Base-by-base conservation (phyloP, 2,888 invertebrate species). In the Eupithecia tripunctaria region DNA sequence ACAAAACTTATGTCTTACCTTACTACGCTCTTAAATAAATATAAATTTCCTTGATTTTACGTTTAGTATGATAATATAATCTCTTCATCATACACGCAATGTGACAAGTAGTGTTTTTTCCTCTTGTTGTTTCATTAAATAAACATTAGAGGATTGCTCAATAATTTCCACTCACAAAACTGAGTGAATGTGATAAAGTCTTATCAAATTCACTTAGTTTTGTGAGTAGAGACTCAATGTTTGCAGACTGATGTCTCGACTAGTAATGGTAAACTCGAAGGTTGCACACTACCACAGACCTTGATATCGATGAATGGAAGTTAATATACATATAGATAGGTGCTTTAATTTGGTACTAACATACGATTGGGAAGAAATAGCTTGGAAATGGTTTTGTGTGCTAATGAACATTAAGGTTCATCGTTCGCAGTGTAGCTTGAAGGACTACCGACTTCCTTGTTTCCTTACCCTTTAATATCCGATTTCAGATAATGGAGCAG, bases 121-220 rank as follows among this genome's bases (percentile, higher is more conserved):
- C 12, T 56, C 56, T 12, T 62, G 36, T 29, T 3, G 36, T 62
- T 63, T 63, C 62, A n/a, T 63, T n/a, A 63, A 63, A 21, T 63
- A 63, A n/a, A 63, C 62, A 63, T 36, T 36, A 36, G 18, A 18
- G 18, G 29, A 32, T 60, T n/a, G 15, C 29, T 62, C 10, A 32
- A 62, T 32, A 63, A 32, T 32, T 63, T 21, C 62, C 36, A 21
- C 62, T 63, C 8, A 32, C 36, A 32, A 36, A 36, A 8, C 62
- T 10, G n/a, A 56, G 56, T n/a, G 12, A 14, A 56, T 56, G 21
- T 14, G 56, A 56, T 56, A 56, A n/a, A n/a, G n/a, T n/a, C n/a
- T n/a, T n/a, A n/a, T n/a, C n/a, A n/a, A n/a, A n/a, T n/a, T n/a
- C n/a, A n/a, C n/a, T n/a, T n/a, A n/a, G n/a, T n/a, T n/a, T n/a